A percentile compares a stretch with the other conserved stretches of the same genome.
phyloP scores from a whole-genome alignment of 2,113 vertebrate genomes.

The Sorex fumeus region DNA sequence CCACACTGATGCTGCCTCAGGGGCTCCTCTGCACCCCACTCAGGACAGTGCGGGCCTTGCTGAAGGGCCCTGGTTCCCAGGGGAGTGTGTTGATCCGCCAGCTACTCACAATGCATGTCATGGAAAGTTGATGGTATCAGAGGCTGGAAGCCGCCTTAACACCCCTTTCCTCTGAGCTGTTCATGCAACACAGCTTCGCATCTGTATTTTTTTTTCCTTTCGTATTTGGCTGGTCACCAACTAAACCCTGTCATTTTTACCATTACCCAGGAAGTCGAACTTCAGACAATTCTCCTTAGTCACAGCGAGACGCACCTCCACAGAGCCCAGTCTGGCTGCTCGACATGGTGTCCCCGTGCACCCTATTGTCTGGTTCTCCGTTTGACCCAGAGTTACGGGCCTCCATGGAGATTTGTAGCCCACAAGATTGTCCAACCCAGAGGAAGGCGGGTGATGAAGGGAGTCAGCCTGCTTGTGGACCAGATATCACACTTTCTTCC shows the following conservation, averaged over 20 bases:
- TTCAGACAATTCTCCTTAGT: background rate
- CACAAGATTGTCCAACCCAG: background rate
- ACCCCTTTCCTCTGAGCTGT: background rate
- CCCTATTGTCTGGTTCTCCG: background rate
- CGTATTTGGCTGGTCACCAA: background rate
- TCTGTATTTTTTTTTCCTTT: background rate
- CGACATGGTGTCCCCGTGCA: background rate
- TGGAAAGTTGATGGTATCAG: background rate
- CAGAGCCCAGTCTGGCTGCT: background rate
- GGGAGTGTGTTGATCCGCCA: background rate
- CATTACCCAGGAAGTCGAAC: constrained; percentile 10
- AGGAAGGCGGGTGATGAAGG: background rate
- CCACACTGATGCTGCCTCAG: fast-evolving
- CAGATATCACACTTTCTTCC: constrained; percentile 51
- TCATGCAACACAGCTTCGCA: background rate
- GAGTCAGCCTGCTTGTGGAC: constrained; percentile 10
- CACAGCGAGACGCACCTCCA: constrained; percentile 20
- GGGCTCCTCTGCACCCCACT: background rate
- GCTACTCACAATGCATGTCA: background rate
- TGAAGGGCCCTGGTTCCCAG: background rate
- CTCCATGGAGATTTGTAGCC: background rate
- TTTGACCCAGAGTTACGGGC: background rate
- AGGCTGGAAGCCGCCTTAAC: background rate
- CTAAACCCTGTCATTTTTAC: background rate
- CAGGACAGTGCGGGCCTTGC: background rate